A percentile compares a stretch with the other conserved stretches of the same genome.
phyloP scores from a whole-genome alignment of 2,888 invertebrate species.

The Eupithecia insigniata region DNA sequence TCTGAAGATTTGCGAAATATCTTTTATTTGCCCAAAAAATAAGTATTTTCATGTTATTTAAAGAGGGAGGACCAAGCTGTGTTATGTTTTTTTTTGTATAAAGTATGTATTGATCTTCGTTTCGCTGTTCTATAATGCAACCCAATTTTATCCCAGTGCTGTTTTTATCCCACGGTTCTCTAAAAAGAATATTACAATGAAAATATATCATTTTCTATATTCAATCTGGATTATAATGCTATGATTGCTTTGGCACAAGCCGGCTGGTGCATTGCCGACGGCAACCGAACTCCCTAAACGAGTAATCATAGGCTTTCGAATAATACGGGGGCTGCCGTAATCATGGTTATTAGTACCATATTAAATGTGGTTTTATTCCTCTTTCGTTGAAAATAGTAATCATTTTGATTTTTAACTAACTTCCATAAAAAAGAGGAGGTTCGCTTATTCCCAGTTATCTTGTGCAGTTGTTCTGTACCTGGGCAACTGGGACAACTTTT shows the following conservation, averaged over 20 bases:
- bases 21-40: too few species aligned
- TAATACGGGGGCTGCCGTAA: conserved; percentile 51
- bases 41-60: too few species aligned
- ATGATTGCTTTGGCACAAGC: conserved; percentile 43
- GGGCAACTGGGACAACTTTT: too few species aligned
- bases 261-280: conserved; percentile 46
- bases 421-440: too few species aligned
- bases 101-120: not conserved
- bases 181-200: conserved; percentile 40
- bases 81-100: too few species aligned
- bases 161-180: conserved; percentile 28
- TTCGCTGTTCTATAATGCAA: not conserved
- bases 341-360: conserved; percentile 55
- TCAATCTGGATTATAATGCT: conserved; percentile 44
- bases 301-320: conserved; percentile 62
- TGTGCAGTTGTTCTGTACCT: too few species aligned
- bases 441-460: too few species aligned
- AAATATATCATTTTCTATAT: conserved; percentile 48
- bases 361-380: conserved; percentile 41
- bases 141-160: not conserved
- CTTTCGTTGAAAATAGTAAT: conserved; percentile 8
- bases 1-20: too few species aligned
- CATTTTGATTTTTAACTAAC: not conserved
- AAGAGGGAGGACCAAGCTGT: too few species aligned
- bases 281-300: conserved; percentile 53